Evolutionary conservation across 2,113 vertebrate species (phyloP), one percentile per base, ranked within the genome.

Genomic region (Perccottus glenii): DNA sequence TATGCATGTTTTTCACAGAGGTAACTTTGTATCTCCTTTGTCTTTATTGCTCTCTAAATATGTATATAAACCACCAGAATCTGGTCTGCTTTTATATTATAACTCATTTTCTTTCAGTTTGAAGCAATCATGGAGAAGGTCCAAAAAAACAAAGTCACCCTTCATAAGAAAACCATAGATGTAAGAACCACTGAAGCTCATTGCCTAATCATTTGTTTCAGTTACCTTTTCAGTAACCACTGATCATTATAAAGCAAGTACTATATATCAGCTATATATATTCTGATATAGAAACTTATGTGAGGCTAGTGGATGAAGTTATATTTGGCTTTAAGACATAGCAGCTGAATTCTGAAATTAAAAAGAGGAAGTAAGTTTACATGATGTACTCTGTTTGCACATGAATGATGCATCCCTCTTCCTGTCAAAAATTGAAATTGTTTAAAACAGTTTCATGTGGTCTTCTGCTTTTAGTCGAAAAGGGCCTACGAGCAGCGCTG

Each of bases 121-220:
- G 96, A 99, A 78, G 84, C 64, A 4, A 86, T 92, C 5, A 95
- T 98, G 95, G 97, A 98, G 36, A 94, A 93, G 0, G 78, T 93
- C 40, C 97, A 98, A 5, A 99, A 98, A 92, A 93, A 59, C 83
- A 99, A 99, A 78, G 81, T 98, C 56, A 93, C 93, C 0, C 86
- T 95, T 9, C 94, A 95, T 64, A 99, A 97, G 93, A 99, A 95
- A 88, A 92, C 95, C 19, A 92, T 93, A 83, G 96, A 99, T 60
- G 97, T 98, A 87, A 94, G 94, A 2, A 51, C 12, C 59, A 5
- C 9, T 56, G 7, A 4, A 42, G 3, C 14, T 6, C 4, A n/a
- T n/a, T 46, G 44, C 44, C 9, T 46, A 9, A 46, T 46, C 44
- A 46, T 33, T 27, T 7, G 11, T 11, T 58, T 43, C 56, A 43